These are phyloP conservation scores for Petromus typicus DNA, from an alignment of 2,113 vertebrate species.

Conservation along the genomic window DNA sequence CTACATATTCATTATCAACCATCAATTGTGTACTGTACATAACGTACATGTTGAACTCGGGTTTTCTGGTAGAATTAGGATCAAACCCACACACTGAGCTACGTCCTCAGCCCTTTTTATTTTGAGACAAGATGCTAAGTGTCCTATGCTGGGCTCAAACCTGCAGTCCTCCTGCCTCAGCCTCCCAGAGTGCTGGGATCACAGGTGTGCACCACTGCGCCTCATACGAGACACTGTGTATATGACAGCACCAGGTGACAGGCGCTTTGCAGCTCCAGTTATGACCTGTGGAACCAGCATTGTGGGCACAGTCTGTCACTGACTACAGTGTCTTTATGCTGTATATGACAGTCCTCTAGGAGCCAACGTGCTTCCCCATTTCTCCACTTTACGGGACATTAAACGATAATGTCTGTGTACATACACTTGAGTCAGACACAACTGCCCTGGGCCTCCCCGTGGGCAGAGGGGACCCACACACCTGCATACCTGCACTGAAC, in stretches of 20 bases:
- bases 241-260: no score
- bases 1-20: fast-evolving
- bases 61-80: neutral
- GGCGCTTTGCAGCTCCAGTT: neutral
- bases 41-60: no score
- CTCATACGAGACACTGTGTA: fast-evolving
- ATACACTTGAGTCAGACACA: no score
- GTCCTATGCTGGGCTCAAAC: neutral
- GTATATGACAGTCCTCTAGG: neutral
- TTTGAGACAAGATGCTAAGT: neutral
- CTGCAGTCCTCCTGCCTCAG: neutral
- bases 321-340: neutral
- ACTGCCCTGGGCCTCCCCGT: neutral
- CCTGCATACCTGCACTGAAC: neutral
- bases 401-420: no score
- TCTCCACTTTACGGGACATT: neutral
- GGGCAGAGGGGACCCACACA: fast-evolving
- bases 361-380: neutral
- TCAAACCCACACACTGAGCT: neutral
- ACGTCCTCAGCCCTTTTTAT: neutral
- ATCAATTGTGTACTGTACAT: fast-evolving
- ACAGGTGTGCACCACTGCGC: neutral
- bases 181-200: neutral
- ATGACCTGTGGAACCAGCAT: neutral
- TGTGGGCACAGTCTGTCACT: fast-evolving